phyloP scores from a whole-genome alignment of 2,888 invertebrate genomes.

The Tetheella fluctuosa region DNA sequence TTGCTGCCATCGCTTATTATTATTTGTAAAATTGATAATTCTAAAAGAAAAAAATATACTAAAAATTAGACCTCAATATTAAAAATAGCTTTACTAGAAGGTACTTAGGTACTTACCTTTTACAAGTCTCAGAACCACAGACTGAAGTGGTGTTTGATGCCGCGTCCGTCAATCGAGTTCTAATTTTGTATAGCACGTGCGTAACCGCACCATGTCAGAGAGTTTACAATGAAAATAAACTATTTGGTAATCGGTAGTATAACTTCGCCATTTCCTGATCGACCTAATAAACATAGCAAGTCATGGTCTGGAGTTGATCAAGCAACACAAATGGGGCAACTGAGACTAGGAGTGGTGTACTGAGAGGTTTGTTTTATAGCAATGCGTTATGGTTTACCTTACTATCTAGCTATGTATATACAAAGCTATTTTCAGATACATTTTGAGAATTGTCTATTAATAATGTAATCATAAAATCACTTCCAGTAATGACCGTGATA shows the following conservation, averaged over 20 bases:
- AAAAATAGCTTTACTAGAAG: too few species aligned
- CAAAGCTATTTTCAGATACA: too few species aligned
- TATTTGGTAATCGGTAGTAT: conserved; percentile 38
- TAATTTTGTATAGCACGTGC: conserved; percentile 36
- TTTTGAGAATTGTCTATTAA: not conserved
- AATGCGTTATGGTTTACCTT: conserved; percentile 39
- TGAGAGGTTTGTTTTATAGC: conserved; percentile 65
- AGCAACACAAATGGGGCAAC: conserved; percentile 59
- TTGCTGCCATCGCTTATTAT: not conserved
- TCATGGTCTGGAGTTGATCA: conserved; percentile 72
- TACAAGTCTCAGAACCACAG: not conserved
- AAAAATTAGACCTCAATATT: too few species aligned
- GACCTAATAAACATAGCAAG: conserved; percentile 70
- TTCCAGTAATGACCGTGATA: not conserved
- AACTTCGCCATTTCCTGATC: conserved; percentile 70
- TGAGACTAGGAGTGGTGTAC: conserved; percentile 41
- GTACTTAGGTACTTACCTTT: not conserved
- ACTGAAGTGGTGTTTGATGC: conserved; percentile 33
- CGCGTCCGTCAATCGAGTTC: conserved; percentile 40
- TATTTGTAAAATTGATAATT: too few species aligned
- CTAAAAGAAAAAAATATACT: too few species aligned
- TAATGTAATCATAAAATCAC: not conserved
- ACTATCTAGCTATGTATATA: too few species aligned
- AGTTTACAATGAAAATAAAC: conserved; percentile 63
- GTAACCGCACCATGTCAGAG: conserved; percentile 34